Conservation (phyloP, 2,888 invertebrate species). For the Platycheirus albimanus region DNA sequence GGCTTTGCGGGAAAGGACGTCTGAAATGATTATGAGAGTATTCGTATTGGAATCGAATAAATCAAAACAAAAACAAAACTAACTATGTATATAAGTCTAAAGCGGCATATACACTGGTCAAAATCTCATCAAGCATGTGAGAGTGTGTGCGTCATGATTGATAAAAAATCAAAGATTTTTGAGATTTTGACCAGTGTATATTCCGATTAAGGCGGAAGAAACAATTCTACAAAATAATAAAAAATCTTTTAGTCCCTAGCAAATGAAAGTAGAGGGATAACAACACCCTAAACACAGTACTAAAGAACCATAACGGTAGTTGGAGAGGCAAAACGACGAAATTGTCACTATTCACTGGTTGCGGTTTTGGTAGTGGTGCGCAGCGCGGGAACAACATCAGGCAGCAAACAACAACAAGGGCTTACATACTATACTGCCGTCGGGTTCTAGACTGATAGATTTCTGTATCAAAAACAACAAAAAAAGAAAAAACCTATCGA, state of each 20-base stretch:
- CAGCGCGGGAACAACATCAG: constrained; percentile 51
- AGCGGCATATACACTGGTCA: too few species aligned
- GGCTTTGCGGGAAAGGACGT: constrained; percentile 56
- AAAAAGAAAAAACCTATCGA: constrained; percentile 11
- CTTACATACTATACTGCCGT: constrained; percentile 64
- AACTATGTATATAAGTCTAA: constrained; percentile 76
- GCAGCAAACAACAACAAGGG: constrained; percentile 75
- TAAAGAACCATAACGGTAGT: constrained; percentile 61
- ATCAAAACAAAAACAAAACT: constrained; percentile 47
- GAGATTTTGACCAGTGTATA: too few species aligned
- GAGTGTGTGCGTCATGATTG: too few species aligned
- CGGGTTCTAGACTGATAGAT: constrained; percentile 68
- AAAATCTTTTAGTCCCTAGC: constrained; percentile 61
- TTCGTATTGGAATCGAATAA: constrained; percentile 59
- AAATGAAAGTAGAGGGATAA: not conserved
- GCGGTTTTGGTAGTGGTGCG: constrained; percentile 45
- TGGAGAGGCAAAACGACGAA: constrained; percentile 57
- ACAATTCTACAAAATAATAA: constrained; percentile 79
- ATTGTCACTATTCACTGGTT: constrained; percentile 37
- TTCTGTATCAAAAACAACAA: constrained; percentile 45
- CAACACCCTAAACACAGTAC: constrained; percentile 46
- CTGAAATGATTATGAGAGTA: constrained; percentile 70
- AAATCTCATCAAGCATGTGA: too few species aligned
- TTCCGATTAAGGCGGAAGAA: constrained; percentile 77
- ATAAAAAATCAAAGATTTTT: too few species aligned